A percentile compares a stretch with the other conserved stretches of the same genome.
Conservation (phyloP, 2,113 vertebrate genomes). For the Alligator sinensis region DNA sequence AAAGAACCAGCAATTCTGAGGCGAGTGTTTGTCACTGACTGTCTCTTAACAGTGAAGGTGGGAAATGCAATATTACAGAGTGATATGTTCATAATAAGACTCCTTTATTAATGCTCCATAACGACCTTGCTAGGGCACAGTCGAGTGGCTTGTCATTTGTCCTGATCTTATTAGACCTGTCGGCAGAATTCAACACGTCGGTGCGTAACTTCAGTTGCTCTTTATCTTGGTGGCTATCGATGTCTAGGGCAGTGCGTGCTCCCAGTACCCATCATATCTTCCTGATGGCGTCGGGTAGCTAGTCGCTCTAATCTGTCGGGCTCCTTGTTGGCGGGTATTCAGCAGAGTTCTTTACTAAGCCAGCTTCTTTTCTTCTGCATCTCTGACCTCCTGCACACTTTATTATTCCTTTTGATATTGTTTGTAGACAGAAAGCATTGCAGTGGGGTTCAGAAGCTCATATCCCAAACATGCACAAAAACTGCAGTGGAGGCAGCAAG, state of each 20-base stretch:
- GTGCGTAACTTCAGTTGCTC: neutral
- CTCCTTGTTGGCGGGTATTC: slow-evolving; percentile 48
- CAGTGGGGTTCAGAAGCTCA: neutral
- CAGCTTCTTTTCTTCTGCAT: slow-evolving; percentile 61
- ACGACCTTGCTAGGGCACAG: slow-evolving; percentile 62
- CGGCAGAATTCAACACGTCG: neutral
- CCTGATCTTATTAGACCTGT: slow-evolving; percentile 52
- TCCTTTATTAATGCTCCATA: slow-evolving; percentile 53
- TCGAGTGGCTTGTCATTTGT: slow-evolving; percentile 63
- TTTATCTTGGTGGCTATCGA: slow-evolving; percentile 25
- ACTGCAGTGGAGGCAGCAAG: neutral
- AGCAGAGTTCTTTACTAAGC: slow-evolving; percentile 28
- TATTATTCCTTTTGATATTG: neutral
- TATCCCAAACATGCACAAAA: neutral
- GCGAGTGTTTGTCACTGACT: fast-evolving
- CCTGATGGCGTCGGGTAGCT: slow-evolving; percentile 22
- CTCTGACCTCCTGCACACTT: slow-evolving; percentile 13
- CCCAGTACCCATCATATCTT: neutral
- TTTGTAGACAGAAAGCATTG: neutral
- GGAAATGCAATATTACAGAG: neutral
- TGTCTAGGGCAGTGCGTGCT: neutral
- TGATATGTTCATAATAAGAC: slow-evolving; percentile 12
- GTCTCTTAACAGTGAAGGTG: neutral
- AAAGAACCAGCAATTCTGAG: neutral
- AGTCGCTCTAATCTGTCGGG: slow-evolving; percentile 50